phyloP scores from a whole-genome alignment of 2,113 vertebrate species.

The Phyllostomus hastatus region DNA sequence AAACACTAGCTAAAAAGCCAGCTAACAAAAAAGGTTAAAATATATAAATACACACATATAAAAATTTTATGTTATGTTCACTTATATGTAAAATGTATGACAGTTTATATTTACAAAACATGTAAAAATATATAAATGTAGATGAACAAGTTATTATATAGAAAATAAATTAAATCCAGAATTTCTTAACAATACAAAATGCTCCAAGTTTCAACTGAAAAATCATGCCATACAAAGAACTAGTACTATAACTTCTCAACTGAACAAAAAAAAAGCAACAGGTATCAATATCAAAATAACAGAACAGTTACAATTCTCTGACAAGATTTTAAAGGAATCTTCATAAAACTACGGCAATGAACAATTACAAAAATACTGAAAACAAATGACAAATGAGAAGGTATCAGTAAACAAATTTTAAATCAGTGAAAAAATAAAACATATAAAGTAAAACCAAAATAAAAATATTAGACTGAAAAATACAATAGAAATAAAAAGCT shows the following conservation, averaged over 20 bases:
- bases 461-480: too few species aligned
- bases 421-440: not conserved
- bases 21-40: not conserved
- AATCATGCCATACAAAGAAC: not conserved
- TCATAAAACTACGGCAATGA: not conserved
- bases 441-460: not conserved
- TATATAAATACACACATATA: not conserved
- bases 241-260: not conserved
- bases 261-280: not conserved
- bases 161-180: not conserved
- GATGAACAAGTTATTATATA: not conserved
- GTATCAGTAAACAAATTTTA: not conserved
- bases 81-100: not conserved
- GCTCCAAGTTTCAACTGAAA: not conserved
- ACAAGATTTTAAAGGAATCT: not conserved
- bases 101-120: not conserved
- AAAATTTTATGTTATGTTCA: not conserved
- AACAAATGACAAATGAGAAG: not conserved
- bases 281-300: not conserved
- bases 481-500: not conserved
- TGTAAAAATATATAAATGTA: not conserved
- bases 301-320: not conserved
- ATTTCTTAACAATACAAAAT: not conserved
- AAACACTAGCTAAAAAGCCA: not conserved
- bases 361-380: not conserved